phyloP scores from a whole-genome alignment of 2,113 vertebrate genomes.

The Podarcis raffonei region DNA sequence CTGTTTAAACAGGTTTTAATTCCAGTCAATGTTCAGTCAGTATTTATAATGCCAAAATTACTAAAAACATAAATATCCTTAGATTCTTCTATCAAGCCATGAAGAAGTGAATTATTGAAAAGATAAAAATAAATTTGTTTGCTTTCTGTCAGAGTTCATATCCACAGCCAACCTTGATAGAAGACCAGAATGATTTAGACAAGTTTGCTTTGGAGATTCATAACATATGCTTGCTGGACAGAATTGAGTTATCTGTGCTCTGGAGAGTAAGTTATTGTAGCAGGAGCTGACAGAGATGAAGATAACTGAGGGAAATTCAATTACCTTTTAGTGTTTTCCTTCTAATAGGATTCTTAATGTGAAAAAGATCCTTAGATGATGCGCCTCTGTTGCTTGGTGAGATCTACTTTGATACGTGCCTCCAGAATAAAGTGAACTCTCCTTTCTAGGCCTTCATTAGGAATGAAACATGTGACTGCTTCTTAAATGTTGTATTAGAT shows the following conservation, averaged over 20 bases:
- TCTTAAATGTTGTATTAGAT: slow-evolving; percentile 80
- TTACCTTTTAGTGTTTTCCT: slow-evolving; percentile 99
- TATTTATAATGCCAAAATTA: slow-evolving; percentile 69
- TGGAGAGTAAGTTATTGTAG: slow-evolving; percentile 98
- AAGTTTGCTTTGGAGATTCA: slow-evolving; percentile 91
- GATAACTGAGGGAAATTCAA: slow-evolving; percentile 99
- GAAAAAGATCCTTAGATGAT: slow-evolving; percentile 96
- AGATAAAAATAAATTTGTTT: slow-evolving; percentile 96
- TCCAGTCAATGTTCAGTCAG: slow-evolving; percentile 52
- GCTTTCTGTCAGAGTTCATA: slow-evolving; percentile 92
- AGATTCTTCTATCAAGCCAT: slow-evolving; percentile 74
- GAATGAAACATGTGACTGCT: slow-evolving; percentile 83
- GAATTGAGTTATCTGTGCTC: slow-evolving; percentile 98
- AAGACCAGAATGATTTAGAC: slow-evolving; percentile 93
- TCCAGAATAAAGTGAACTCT: slow-evolving; percentile 80
- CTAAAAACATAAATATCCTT: slow-evolving; percentile 64
- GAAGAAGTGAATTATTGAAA: slow-evolving; percentile 86
- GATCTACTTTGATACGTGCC: slow-evolving; percentile 77
- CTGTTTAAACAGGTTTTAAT: slow-evolving; percentile 47
- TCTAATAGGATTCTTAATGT: slow-evolving; percentile 99
- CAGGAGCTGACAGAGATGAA: slow-evolving; percentile 98
- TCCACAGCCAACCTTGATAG: slow-evolving; percentile 87
- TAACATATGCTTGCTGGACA: slow-evolving; percentile 93
- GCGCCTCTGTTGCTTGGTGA: slow-evolving; percentile 73
- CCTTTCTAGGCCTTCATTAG: slow-evolving; percentile 82